phyloP scores from a whole-genome alignment of 2,888 invertebrate genomes.

The Aphrophora alni region DNA sequence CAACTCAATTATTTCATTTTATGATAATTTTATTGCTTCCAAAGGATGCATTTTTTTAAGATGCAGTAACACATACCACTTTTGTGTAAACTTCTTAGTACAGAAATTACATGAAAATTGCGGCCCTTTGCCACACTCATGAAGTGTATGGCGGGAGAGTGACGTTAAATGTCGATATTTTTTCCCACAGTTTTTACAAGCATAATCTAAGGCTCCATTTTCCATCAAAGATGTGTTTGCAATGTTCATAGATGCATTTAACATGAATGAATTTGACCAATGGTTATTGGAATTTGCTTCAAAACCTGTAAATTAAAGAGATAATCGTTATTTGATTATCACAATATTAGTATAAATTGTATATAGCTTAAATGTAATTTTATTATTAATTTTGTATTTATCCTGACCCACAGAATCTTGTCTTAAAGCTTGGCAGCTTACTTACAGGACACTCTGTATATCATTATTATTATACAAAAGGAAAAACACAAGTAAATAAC shows the following conservation, averaged over 20 bases:
- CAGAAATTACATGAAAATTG: constrained; percentile 58
- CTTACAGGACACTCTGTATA: no score
- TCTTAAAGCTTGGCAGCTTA: no score
- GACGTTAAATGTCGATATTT: constrained; percentile 48
- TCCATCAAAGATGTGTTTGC: background rate
- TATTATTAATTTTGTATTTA: no score
- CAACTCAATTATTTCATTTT: background rate
- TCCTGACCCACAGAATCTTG: no score
- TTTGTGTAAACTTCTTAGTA: background rate
- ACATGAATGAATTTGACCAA: background rate
- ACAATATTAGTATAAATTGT: no score
- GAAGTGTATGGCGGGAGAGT: constrained; percentile 54
- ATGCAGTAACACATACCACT: background rate
- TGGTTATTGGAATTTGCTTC: background rate
- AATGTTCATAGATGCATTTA: background rate
- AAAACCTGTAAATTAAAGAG: background rate
- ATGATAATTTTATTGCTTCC: background rate
- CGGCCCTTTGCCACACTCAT: constrained; percentile 58
- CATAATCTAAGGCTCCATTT: background rate
- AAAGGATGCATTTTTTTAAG: background rate
- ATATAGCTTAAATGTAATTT: no score
- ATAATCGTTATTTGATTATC: no score
- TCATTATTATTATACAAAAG: no score
- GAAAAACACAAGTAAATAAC: no score
- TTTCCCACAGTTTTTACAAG: constrained; percentile 44